phyloP scores from a whole-genome alignment of 2,797 vertebrate species.

The Orientallactaga sibirica region DNA sequence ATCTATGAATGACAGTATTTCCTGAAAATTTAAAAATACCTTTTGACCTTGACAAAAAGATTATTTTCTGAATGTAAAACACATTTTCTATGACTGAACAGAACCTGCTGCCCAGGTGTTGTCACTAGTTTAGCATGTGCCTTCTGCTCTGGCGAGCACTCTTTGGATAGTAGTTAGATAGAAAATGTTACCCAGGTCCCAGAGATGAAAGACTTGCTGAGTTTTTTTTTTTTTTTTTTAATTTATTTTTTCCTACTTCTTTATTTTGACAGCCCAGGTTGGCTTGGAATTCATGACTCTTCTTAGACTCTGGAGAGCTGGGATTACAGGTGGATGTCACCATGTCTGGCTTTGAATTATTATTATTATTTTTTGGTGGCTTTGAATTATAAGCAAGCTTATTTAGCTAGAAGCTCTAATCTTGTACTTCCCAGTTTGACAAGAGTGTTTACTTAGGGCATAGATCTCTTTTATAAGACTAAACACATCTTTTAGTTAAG shows the following conservation, averaged over 20 bases:
- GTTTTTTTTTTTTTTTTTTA: background rate
- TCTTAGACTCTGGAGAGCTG: too few relatives aligned
- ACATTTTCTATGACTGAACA: background rate
- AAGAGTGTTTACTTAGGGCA: background rate
- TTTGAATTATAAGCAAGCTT: background rate
- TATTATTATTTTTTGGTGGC: too few relatives aligned
- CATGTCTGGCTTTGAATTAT: background rate
- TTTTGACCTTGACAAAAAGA: slow-evolving; percentile 2
- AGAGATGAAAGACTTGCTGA: background rate
- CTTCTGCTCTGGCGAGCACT: background rate
- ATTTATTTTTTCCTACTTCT: background rate
- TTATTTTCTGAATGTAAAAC: background rate
- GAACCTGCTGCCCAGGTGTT: background rate
- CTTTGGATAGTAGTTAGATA: background rate
- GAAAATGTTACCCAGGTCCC: background rate
- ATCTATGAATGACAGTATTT: background rate
- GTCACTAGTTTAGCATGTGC: background rate
- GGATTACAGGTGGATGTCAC: too few relatives aligned
- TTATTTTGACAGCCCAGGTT: background rate
- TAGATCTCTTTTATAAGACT: background rate
- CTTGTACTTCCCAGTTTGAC: background rate
- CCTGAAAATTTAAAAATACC: background rate
- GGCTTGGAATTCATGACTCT: too few relatives aligned
- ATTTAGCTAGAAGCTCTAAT: slow-evolving; percentile 1
- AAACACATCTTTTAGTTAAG: slow-evolving; percentile 4